Evolutionary conservation across 1,140 invertebrate species (phyloP).

Genomic region (Neodiprion virginianus): DNA sequence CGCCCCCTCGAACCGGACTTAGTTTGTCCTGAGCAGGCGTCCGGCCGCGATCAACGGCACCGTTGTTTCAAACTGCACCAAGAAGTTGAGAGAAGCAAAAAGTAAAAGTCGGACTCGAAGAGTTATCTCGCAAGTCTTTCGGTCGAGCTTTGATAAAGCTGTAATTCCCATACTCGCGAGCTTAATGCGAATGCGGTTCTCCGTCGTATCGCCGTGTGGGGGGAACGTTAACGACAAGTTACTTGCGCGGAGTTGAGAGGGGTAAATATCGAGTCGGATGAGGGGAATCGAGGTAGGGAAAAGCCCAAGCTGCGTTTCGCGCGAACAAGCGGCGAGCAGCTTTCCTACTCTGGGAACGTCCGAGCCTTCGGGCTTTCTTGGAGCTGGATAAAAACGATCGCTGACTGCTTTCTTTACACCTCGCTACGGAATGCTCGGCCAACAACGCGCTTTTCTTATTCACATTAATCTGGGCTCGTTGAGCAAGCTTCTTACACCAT

Average conservation of each 20-base stretch:
- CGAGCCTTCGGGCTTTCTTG: neutral
- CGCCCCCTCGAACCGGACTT: no score
- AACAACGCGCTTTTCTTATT: slow-evolving; percentile 14
- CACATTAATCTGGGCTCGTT: slow-evolving; percentile 21
- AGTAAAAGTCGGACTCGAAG: no score
- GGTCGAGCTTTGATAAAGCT: no score
- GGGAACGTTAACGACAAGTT: neutral
- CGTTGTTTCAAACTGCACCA: neutral
- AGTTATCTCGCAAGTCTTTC: no score
- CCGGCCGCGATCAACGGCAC: neutral
- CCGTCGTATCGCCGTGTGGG: no score
- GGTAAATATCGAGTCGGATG: neutral
- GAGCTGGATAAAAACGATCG: neutral
- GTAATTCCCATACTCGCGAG: no score
- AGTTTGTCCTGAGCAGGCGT: no score
- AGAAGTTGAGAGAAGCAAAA: no score
- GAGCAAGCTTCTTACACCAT: slow-evolving; percentile 9
- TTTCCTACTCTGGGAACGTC: no score
- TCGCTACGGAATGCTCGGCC: slow-evolving; percentile 8
- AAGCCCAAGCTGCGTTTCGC: neutral
- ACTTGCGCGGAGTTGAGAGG: neutral
- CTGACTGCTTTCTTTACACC: neutral
- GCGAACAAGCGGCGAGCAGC: neutral
- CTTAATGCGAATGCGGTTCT: no score
- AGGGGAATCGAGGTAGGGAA: neutral